Conservation (phyloP, 2,113 vertebrate species). For the human region GRCh38 chr18:10563501-10564000, state of each 20-base stretch:
- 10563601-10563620: neutral
- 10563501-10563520: neutral
- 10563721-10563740: neutral
- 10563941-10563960: neutral
- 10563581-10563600: accelerated
- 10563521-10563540: neutral
- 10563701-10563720: neutral
- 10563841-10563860: neutral
- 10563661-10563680: neutral
- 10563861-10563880: neutral
- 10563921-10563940: neutral
- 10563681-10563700: neutral
- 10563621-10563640: neutral
- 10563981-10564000: neutral
- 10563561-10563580: neutral
- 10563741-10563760: too few species aligned
- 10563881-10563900: accelerated
- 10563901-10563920: neutral
- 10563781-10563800: too few species aligned
- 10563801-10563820: too few species aligned
- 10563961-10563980: neutral
- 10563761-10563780: neutral
- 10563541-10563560: neutral
- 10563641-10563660: neutral
- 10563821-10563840: neutral